These are phyloP conservation scores for Hycleus cichorii DNA, from an alignment of 1,140 invertebrate genomes.

Conservation along the genomic window DNA sequence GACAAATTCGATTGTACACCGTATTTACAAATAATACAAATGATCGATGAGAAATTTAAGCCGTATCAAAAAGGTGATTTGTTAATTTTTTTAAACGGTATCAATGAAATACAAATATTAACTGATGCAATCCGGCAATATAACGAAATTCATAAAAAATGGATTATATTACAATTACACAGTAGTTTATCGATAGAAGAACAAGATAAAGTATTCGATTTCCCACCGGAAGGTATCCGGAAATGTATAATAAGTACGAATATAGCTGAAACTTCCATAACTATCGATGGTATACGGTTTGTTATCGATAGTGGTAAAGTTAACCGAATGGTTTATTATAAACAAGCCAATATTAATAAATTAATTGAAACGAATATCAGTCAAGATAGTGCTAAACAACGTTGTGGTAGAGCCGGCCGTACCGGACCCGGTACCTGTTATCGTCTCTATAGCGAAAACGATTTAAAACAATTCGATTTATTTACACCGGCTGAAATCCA, in stretches of 20 bases:
- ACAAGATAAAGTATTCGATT: conserved; percentile 97
- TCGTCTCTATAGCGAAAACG: conserved; percentile 78
- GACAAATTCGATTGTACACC: conserved; percentile 83
- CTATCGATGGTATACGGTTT: conserved; percentile 97
- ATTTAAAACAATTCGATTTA: conserved; percentile 57
- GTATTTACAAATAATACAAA: conserved; percentile 84
- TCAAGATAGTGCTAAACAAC: conserved; percentile 92
- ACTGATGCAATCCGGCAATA: conserved; percentile 84
- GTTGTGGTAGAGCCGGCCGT: conserved; percentile 89
- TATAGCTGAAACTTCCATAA: conserved; percentile 98
- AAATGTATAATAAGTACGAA: conserved; percentile 99
- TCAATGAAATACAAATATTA: conserved; percentile 88
- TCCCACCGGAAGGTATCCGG: conserved; percentile 86
- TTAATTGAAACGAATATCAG: conserved; percentile 89
- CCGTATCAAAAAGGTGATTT: conserved; percentile 87
- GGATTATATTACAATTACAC: conserved; percentile 94
- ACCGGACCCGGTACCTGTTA: conserved; percentile 72
- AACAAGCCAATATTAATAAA: conserved; percentile 50
- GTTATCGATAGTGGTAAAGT: conserved; percentile 96
- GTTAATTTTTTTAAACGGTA: conserved; percentile 93
- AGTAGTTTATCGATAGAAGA: conserved; percentile 87
- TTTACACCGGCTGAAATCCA: conserved; percentile 72
- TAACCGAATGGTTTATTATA: conserved; percentile 95
- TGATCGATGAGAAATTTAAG: conserved; percentile 85
- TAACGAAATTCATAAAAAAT: conserved; percentile 69